These are phyloP conservation scores for Calameuta pallipes DNA, from an alignment of 2,888 invertebrate species.

Conservation along the genomic window DNA sequence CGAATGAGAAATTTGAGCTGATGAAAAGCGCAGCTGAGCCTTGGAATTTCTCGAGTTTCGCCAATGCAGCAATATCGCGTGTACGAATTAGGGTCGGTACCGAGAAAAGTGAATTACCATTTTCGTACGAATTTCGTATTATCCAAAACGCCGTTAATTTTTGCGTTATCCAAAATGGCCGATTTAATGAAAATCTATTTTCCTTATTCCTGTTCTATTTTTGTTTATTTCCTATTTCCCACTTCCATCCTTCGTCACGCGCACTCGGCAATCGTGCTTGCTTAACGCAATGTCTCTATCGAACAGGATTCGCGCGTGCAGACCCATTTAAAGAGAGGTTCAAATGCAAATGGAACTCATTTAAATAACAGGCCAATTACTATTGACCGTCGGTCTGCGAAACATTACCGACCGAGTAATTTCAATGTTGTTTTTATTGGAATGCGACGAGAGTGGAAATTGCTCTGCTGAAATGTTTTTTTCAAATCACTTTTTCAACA, in stretches of 20 bases:
- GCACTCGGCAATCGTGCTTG: background rate
- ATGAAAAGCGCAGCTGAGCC: background rate
- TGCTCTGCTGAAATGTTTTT: background rate
- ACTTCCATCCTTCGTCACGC: background rate
- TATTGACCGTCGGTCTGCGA: conserved; percentile 11
- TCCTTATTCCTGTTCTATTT: background rate
- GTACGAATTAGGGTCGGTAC: background rate
- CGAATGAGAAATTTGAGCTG: background rate
- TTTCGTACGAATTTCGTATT: background rate
- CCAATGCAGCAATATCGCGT: background rate
- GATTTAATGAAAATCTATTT: background rate
- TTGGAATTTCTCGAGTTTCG: background rate
- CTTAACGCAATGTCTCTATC: conserved; percentile 1
- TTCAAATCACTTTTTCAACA: background rate
- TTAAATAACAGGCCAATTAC: conserved; percentile 19
- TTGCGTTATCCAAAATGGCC: background rate
- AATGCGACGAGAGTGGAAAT: background rate
- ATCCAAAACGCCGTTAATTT: background rate
- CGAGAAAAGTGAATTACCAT: background rate
- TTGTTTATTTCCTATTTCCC: background rate
- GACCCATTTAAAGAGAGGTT: background rate
- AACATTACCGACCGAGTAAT: conserved; percentile 1
- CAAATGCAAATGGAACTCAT: conserved; percentile 19
- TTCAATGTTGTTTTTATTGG: conserved; percentile 6
- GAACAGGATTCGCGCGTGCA: conserved; percentile 1